Evolutionary conservation across 2,113 vertebrate genomes (phyloP).

Genomic region (Cacatua alba): DNA sequence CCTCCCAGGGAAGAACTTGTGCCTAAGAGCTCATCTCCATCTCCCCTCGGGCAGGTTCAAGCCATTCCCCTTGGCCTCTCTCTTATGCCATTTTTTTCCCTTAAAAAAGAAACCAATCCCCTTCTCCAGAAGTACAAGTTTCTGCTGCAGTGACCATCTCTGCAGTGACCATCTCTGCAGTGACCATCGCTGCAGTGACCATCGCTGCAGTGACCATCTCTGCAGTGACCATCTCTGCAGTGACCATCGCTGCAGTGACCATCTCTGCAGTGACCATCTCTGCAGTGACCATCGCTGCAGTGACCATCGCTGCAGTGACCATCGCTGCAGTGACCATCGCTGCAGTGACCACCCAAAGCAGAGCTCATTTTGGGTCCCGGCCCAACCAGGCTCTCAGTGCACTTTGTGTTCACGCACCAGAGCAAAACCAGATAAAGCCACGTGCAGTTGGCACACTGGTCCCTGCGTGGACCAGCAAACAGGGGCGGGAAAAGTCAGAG

Average conservation of each 20-base stretch:
- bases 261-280: too few species aligned
- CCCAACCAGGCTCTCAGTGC: rapidly evolving
- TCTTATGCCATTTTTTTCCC: background rate
- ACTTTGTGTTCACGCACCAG: rapidly evolving
- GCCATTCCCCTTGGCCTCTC: background rate
- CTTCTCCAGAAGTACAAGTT: background rate
- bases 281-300: background rate
- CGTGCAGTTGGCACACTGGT: background rate
- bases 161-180: too few species aligned
- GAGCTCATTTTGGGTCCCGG: background rate
- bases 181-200: too few species aligned
- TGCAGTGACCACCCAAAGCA: background rate
- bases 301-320: too few species aligned
- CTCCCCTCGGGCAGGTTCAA: background rate
- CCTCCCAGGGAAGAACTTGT: background rate
- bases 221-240: too few species aligned
- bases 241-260: too few species aligned
- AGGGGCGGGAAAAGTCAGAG: background rate
- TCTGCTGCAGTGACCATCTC: too few species aligned
- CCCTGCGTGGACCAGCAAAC: background rate
- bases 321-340: too few species aligned
- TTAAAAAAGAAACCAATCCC: background rate
- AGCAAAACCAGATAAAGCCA: background rate
- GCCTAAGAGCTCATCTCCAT: background rate
- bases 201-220: too few species aligned